A percentile compares a stretch with the other conserved stretches of the same genome.
phyloP scores from a whole-genome alignment of 2,797 vertebrate genomes.

The Holocentrus rufus region DNA sequence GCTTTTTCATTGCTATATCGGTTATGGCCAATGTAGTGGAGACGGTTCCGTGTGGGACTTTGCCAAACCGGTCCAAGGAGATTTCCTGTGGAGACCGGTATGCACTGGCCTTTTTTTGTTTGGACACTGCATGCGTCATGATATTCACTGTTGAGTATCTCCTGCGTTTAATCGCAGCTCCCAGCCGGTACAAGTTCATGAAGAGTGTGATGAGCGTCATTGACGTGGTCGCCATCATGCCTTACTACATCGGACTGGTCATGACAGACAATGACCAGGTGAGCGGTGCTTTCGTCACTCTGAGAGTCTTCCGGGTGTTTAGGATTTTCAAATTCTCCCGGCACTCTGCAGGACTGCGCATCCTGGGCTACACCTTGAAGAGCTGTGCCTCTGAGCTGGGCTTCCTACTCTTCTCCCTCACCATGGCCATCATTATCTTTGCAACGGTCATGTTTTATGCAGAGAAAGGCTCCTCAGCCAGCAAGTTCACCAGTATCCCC shows the following conservation, averaged over 20 bases:
- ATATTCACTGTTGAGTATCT: slow-evolving; percentile 95
- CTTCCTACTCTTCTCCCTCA: slow-evolving; percentile 96
- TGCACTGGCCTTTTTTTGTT: slow-evolving; percentile 93
- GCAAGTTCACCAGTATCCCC: slow-evolving; percentile 98
- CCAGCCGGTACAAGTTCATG: slow-evolving; percentile 92
- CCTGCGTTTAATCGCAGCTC: slow-evolving; percentile 90
- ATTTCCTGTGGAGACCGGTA: slow-evolving; percentile 93
- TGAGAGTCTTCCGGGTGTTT: slow-evolving; percentile 95
- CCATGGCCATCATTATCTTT: slow-evolving; percentile 98
- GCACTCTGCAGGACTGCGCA: slow-evolving; percentile 94
- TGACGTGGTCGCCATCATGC: slow-evolving; percentile 97
- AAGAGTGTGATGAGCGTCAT: slow-evolving; percentile 98
- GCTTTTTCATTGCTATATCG: slow-evolving; percentile 96
- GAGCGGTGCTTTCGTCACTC: slow-evolving; percentile 94
- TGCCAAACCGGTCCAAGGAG: slow-evolving; percentile 87
- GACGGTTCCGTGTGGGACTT: slow-evolving; percentile 90
- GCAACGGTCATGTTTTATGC: slow-evolving; percentile 98
- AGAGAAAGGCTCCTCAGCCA: slow-evolving; percentile 93
- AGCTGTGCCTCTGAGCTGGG: slow-evolving; percentile 96
- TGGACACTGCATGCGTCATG: slow-evolving; percentile 97
- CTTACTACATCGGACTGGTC: slow-evolving; percentile 95
- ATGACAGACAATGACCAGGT: slow-evolving; percentile 98
- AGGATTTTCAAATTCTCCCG: slow-evolving; percentile 98
- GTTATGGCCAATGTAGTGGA: slow-evolving; percentile 96
- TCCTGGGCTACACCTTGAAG: slow-evolving; percentile 95